Percentiles rank a stretch among this genome's conserved stretches.
These are phyloP conservation scores for Drosophila fulvimacula DNA, from an alignment of 2,888 invertebrate genomes.

Conservation along the genomic window DNA sequence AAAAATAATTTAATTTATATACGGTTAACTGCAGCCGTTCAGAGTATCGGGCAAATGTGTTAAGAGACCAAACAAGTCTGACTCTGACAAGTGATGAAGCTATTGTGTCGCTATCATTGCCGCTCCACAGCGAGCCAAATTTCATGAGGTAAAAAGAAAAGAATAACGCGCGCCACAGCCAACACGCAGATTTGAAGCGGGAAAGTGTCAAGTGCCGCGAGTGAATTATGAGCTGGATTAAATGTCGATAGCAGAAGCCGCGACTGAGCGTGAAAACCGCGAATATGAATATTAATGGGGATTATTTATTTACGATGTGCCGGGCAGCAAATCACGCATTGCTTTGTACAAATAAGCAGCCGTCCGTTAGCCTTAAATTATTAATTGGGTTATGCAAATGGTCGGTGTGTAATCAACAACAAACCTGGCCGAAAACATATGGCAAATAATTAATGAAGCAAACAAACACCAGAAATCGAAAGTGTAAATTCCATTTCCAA, in stretches of 20 bases:
- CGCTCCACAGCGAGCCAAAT: conserved; percentile 6
- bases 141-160: not conserved
- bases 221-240: conserved; percentile 57
- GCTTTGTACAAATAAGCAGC: conserved; percentile 58
- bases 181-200: conserved; percentile 24
- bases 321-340: conserved; percentile 32
- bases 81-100: conserved; percentile 32
- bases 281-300: conserved; percentile 37
- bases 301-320: conserved; percentile 58
- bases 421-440: conserved; percentile 26
- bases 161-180: not conserved
- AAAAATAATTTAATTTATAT: not conserved
- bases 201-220: conserved; percentile 46
- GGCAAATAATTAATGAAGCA: conserved; percentile 23
- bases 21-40: not conserved
- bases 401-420: conserved; percentile 4
- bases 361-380: conserved; percentile 45
- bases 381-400: conserved; percentile 66
- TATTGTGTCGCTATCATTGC: conserved; percentile 16
- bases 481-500: conserved; percentile 1
- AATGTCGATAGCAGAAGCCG: conserved; percentile 49
- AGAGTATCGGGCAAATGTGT: not conserved
- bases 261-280: conserved; percentile 4
- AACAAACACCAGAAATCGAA: conserved; percentile 10
- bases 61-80: conserved; percentile 18